phyloP scores from a whole-genome alignment of 2,797 vertebrate genomes.

The Parotocinclus haroldoi region DNA sequence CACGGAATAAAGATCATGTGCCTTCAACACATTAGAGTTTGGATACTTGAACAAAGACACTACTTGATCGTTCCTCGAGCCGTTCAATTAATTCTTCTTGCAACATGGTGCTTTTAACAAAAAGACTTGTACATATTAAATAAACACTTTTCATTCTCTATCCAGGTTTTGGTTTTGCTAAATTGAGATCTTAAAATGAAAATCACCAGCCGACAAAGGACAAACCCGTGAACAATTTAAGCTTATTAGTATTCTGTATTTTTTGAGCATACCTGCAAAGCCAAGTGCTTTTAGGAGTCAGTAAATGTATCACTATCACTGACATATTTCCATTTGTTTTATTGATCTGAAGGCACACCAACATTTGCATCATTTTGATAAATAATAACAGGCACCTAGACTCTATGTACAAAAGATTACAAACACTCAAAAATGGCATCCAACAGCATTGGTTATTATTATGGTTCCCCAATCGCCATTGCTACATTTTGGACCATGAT shows the following conservation, averaged over 20 bases:
- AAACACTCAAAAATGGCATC: too few relatives aligned
- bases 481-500: too few relatives aligned
- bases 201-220: not conserved
- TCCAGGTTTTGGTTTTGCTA: constrained; percentile 44
- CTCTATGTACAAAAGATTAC: too few relatives aligned
- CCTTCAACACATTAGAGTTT: constrained; percentile 57
- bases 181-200: constrained; percentile 27
- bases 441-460: too few relatives aligned
- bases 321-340: constrained; percentile 8
- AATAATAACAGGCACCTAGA: too few relatives aligned
- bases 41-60: constrained; percentile 56
- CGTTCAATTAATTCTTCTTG: constrained; percentile 51
- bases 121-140: constrained; percentile 76
- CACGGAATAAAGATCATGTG: constrained; percentile 61
- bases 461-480: too few relatives aligned
- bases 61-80: constrained; percentile 47
- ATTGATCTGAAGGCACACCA: not conserved
- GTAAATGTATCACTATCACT: constrained; percentile 1
- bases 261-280: too few relatives aligned
- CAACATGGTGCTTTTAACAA: constrained; percentile 59
- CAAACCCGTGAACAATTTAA: not conserved
- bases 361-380: not conserved
- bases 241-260: not conserved
- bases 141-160: constrained; percentile 65
- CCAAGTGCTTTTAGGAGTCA: not conserved